A percentile compares a stretch with the other conserved stretches of the same genome.
phyloP scores from a whole-genome alignment of 2,113 vertebrate genomes.

The Myocastor coypus region DNA sequence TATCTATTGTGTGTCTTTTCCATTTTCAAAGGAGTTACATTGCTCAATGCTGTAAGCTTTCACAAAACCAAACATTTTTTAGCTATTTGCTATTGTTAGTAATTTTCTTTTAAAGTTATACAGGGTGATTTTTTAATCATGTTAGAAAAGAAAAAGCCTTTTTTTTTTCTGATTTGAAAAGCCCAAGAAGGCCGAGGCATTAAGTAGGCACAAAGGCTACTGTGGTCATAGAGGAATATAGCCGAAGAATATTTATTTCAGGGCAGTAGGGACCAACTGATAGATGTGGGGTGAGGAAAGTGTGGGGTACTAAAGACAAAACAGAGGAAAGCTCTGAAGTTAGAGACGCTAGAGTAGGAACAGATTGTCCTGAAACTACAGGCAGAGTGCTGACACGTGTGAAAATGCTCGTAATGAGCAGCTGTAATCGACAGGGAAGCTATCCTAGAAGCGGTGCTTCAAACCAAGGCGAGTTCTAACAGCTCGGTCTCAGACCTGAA shows the following conservation, averaged over 20 bases:
- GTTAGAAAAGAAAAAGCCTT: neutral
- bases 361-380: neutral
- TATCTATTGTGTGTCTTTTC: neutral
- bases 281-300: neutral
- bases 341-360: neutral
- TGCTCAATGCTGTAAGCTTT: neutral
- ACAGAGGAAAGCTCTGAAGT: neutral
- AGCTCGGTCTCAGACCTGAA: neutral
- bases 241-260: neutral
- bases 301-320: neutral
- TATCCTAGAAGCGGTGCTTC: neutral
- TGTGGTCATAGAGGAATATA: neutral
- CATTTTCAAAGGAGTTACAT: conserved; percentile 6
- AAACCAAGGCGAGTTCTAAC: neutral
- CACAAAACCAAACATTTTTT: neutral
- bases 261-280: neutral
- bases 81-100: neutral
- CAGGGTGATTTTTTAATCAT: neutral
- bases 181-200: neutral
- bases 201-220: neutral
- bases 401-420: neutral
- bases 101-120: conserved; percentile 24
- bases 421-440: neutral
- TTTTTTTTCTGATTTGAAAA: neutral
- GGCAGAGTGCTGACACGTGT: neutral